A percentile compares a stretch with the other conserved stretches of the same genome.
phyloP scores from a whole-genome alignment of 2,797 vertebrate species.

The Psittacula derbiana region DNA sequence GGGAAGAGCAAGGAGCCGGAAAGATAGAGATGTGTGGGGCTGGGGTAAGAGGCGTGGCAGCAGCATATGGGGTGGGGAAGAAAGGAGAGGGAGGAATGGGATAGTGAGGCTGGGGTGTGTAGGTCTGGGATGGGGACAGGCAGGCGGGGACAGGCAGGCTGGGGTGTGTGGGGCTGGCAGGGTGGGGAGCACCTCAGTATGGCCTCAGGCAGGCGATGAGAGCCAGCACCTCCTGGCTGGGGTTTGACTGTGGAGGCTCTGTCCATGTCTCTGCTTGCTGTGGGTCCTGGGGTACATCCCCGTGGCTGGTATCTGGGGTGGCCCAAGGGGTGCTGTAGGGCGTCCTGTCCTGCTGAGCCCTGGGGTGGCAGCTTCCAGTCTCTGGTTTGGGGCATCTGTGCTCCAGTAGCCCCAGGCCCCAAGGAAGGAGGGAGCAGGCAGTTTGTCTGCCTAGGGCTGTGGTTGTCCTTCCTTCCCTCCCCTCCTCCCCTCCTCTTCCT shows the following conservation, averaged over 20 bases:
- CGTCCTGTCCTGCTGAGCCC: neutral
- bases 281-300: neutral
- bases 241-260: neutral
- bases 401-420: neutral
- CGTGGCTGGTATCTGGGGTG: rapidly evolving
- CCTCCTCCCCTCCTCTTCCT: constrained; percentile 31
- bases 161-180: neutral
- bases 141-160: too few relatives aligned
- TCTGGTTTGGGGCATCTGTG: neutral
- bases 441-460: constrained; percentile 17
- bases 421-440: neutral
- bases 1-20: neutral
- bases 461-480: constrained; percentile 57
- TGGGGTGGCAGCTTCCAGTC: rapidly evolving
- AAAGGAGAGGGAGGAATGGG: neutral
- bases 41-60: neutral
- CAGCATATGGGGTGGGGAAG: neutral
- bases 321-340: neutral
- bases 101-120: neutral
- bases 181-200: neutral
- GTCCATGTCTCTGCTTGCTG: neutral
- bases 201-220: neutral
- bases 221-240: rapidly evolving
- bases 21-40: neutral
- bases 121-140: neutral